Evolutionary conservation across 2,113 vertebrate genomes (phyloP).

Genomic region (Columbina picui): DNA sequence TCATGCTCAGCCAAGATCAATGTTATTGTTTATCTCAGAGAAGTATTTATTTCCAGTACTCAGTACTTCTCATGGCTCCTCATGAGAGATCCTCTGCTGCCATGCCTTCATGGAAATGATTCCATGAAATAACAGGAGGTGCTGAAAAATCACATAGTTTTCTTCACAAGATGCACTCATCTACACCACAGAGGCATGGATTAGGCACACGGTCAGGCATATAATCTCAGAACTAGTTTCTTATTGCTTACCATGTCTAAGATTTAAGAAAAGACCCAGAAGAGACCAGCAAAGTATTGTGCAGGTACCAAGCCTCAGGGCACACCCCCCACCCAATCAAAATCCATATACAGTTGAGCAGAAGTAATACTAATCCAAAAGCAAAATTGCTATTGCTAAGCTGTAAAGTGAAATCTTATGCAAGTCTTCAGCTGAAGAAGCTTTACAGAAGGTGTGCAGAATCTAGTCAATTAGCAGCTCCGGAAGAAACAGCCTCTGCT

Average conservation of each 20-base stretch:
- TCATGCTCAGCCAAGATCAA: slow-evolving; percentile 53
- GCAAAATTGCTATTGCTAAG: neutral
- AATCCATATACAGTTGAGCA: neutral
- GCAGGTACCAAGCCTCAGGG: neutral
- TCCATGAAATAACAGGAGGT: neutral
- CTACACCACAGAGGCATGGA: neutral
- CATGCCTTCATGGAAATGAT: slow-evolving; percentile 16
- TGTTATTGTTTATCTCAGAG: slow-evolving; percentile 67
- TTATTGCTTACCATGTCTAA: neutral
- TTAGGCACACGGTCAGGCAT: no score
- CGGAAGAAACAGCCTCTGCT: neutral
- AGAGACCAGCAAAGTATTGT: neutral
- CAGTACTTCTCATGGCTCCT: slow-evolving; percentile 43
- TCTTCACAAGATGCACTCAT: neutral
- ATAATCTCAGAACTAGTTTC: neutral
- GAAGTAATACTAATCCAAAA: neutral
- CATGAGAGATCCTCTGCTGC: slow-evolving; percentile 17
- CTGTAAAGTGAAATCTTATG: neutral
- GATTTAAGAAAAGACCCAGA: neutral
- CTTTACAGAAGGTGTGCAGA: neutral
- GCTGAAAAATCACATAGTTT: neutral
- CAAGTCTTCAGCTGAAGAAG: neutral
- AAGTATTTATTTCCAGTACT: slow-evolving; percentile 54
- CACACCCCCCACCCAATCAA: neutral
- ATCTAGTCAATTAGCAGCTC: neutral